These are phyloP conservation scores for Labrus mixtus DNA, from an alignment of 2,113 vertebrate species.

Conservation along the genomic window DNA sequence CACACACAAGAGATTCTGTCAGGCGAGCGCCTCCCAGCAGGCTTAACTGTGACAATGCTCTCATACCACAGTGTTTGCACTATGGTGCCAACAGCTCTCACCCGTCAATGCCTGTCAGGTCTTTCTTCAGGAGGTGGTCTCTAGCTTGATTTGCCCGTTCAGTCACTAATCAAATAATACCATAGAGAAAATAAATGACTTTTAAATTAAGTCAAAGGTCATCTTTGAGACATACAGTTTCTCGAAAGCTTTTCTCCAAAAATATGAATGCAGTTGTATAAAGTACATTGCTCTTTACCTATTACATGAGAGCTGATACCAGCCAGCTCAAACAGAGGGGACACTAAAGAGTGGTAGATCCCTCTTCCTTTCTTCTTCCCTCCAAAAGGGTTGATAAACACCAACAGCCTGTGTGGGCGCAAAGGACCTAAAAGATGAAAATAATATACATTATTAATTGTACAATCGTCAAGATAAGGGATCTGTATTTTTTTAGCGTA, in stretches of 20 bases:
- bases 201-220: no score
- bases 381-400: constrained; percentile 88
- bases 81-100: constrained; percentile 51
- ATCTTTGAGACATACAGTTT: not conserved
- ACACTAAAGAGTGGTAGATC: constrained; percentile 83
- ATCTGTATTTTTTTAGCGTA: not conserved
- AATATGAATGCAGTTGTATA: not conserved
- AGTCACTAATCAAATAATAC: constrained; percentile 78
- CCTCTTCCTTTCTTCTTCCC: constrained; percentile 82
- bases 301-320: constrained; percentile 86
- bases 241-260: not conserved
- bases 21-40: constrained; percentile 28
- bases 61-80: constrained; percentile 20
- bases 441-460: not conserved
- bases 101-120: constrained; percentile 86
- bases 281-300: constrained; percentile 71
- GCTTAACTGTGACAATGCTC: constrained; percentile 12
- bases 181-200: not conserved
- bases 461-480: not conserved
- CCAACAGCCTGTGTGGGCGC: constrained; percentile 83
- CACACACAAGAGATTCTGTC: constrained; percentile 55
- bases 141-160: constrained; percentile 85
- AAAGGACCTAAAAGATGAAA: constrained; percentile 61
- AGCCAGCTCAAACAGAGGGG: constrained; percentile 86
- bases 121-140: constrained; percentile 87